Base-by-base conservation (phyloP, 1,140 invertebrate genomes). In the Aphelinus certus region DNA sequence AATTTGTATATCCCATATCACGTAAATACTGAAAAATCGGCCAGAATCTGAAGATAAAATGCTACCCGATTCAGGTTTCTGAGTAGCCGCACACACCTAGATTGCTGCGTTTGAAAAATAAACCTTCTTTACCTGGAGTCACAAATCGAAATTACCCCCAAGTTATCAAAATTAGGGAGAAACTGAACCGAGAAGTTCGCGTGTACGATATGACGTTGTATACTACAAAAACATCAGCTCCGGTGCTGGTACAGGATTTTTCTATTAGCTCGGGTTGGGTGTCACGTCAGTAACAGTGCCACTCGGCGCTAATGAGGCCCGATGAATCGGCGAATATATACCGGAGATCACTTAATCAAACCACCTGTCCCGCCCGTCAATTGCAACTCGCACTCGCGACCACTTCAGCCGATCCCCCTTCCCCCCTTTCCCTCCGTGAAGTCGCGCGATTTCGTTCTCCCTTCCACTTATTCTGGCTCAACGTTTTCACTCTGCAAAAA, bases 311-410 rank as follows among this genome's bases (percentile, higher is more conserved):
- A 73, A 67, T 66, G 72, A 73, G 72, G 9, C 49, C 9, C n/a
- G 51, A 75, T 69, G 66, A 70, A 64, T 69, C 73, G 66, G 49
- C 73, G 73, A 70, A 69, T 64, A 58, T 60, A 45, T 7, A 48
- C 10, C n/a, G 10, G 49, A 69, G 67, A 75, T 66, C 74, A 71
- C 74, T 75, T 75, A 47, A 75, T 75, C 74, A 71, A 66, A 7
- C 7, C 66, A 26, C 73, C 63, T 70, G 73, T 75, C 66, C n/a
- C 60, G 47, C 1, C 43, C 62, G 73, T 64, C 66, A 69, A 47
- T 75, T 53, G 46, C 73, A 69, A 7, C 0, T 26, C 26, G 26
- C 26, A 26, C 26, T 26, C 9, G 43, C 43, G 47, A 56, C 53
- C 63, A 53, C 47, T 7, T 56, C 65, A 10, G 45, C 7, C 71